A percentile compares a stretch with the other conserved stretches of the same genome.
These are phyloP conservation scores for Drosophila subquinaria DNA, from an alignment of 2,888 invertebrate genomes.

Conservation along the genomic window DNA sequence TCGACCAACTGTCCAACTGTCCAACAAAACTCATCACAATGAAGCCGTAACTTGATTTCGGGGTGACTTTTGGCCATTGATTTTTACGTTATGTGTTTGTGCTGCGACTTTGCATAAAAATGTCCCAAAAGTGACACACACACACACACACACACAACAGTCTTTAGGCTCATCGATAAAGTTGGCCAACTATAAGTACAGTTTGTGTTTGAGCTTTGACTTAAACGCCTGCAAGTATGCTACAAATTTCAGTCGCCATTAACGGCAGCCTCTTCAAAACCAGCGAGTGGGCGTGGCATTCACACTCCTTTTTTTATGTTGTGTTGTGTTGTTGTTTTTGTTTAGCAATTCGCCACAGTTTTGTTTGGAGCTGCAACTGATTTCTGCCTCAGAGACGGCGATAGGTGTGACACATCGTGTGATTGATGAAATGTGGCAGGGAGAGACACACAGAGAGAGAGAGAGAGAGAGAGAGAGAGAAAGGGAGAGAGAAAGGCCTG, in stretches of 20 bases:
- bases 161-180: constrained; percentile 32
- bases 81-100: constrained; percentile 71
- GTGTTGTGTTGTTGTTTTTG: not conserved
- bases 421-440: constrained; percentile 81
- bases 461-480: not conserved
- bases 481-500: constrained; percentile 18
- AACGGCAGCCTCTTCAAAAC: constrained; percentile 51
- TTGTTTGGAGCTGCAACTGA: constrained; percentile 60
- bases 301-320: constrained; percentile 62
- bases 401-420: constrained; percentile 84
- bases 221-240: constrained; percentile 61
- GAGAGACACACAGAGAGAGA: no score
- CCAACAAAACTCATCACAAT: constrained; percentile 6
- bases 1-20: constrained; percentile 5
- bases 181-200: constrained; percentile 28
- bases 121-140: constrained; percentile 47
- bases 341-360: constrained; percentile 59
- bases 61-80: constrained; percentile 66
- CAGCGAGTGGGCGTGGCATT: constrained; percentile 62
- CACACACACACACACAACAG: constrained; percentile 31
- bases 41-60: constrained; percentile 23
- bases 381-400: constrained; percentile 46
- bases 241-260: constrained; percentile 60
- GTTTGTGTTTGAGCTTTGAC: constrained; percentile 53
- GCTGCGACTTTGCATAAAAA: constrained; percentile 76